phyloP scores from a whole-genome alignment of 2,797 vertebrate genomes.

The Neosilurus hyrtlii region DNA sequence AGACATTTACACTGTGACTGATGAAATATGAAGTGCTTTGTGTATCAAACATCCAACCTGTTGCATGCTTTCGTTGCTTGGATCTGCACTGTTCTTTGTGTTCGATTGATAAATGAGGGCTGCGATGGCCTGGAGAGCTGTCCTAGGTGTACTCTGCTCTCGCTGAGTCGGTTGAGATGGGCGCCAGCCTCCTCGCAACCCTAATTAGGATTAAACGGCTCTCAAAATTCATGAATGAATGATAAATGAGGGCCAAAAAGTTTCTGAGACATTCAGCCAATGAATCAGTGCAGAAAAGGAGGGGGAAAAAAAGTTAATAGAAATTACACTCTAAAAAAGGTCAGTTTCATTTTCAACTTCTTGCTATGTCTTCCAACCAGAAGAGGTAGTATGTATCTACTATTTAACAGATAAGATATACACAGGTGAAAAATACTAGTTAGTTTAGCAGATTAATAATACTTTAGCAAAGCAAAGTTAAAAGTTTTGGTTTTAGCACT shows the following conservation, averaged over 20 bases:
- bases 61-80: no score
- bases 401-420: not conserved
- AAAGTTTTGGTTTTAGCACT: not conserved
- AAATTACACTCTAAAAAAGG: not conserved
- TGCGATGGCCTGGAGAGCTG: no score
- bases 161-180: no score
- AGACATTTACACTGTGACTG: no score
- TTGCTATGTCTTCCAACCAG: not conserved
- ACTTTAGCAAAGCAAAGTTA: not conserved
- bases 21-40: no score
- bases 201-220: not conserved
- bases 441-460: not conserved
- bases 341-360: not conserved
- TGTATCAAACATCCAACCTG: no score
- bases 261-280: not conserved
- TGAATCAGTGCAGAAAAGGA: not conserved
- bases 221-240: not conserved
- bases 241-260: not conserved
- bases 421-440: not conserved
- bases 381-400: not conserved
- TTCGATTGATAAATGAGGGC: no score
- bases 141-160: no score
- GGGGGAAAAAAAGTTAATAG: not conserved
- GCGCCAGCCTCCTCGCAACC: no score
- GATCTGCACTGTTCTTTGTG: no score